These are phyloP conservation scores for Platycercus adscitus DNA, from an alignment of 2,113 vertebrate genomes.

Conservation along the genomic window DNA sequence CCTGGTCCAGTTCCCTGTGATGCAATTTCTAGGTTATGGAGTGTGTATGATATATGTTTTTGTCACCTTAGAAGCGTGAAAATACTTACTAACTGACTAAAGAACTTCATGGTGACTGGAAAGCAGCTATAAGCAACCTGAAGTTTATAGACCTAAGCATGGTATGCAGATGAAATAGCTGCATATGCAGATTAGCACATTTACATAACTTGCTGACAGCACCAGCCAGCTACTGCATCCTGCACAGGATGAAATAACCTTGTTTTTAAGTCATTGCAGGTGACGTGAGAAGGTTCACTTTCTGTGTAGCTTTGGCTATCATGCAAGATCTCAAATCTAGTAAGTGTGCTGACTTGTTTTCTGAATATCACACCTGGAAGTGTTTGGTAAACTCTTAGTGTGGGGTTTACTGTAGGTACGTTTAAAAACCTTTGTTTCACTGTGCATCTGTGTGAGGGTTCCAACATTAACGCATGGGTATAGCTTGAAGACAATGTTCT, in stretches of 20 bases:
- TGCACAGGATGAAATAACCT: neutral
- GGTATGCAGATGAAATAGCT: neutral
- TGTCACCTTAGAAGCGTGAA: constrained; percentile 12
- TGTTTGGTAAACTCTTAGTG: neutral
- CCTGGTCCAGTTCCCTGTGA: constrained; percentile 21
- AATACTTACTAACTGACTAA: constrained; percentile 1
- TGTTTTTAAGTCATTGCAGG: neutral
- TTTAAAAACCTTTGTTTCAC: neutral
- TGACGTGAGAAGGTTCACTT: neutral
- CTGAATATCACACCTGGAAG: neutral
- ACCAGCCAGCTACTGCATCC: neutral
- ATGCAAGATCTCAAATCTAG: neutral
- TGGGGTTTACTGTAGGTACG: neutral
- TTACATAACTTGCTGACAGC: neutral
- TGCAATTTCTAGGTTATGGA: constrained; percentile 31
- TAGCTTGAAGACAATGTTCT: neutral
- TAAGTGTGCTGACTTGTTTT: neutral
- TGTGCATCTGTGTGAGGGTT: neutral
- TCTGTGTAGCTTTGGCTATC: neutral
- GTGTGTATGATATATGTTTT: constrained; percentile 46
- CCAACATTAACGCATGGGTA: neutral
- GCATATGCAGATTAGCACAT: constrained; percentile 10
- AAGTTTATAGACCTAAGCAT: constrained; percentile 1
- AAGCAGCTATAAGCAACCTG: neutral
- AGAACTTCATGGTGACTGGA: constrained; percentile 3